Evolutionary conservation across 2,888 invertebrate genomes (phyloP).

Genomic region (Chloromyia formosa): DNA sequence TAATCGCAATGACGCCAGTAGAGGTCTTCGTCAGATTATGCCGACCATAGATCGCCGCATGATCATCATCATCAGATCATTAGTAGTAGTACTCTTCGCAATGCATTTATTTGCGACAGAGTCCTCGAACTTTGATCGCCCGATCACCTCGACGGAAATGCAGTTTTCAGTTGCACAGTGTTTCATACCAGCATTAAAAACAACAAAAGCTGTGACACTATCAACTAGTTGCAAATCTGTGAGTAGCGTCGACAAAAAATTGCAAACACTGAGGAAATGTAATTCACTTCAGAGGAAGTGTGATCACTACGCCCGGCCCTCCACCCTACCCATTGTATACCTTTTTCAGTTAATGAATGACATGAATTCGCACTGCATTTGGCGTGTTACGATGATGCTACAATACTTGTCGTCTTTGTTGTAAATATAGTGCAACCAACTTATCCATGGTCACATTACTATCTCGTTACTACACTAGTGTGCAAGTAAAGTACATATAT

Average conservation of each 20-base stretch:
- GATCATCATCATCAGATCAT: conserved; percentile 14
- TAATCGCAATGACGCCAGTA: conserved; percentile 7
- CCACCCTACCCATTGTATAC: neutral
- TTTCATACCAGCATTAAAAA: neutral
- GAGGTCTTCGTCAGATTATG: conserved; percentile 5
- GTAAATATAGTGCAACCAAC: conserved; percentile 6
- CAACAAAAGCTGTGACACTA: conserved; percentile 2
- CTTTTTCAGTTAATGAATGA: neutral
- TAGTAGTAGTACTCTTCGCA: neutral
- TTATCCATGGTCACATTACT: conserved; percentile 21
- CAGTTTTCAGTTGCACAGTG: conserved; percentile 10
- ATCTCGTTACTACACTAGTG: neutral
- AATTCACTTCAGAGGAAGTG: neutral
- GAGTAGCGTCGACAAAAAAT: conserved; percentile 14
- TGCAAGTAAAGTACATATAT: neutral
- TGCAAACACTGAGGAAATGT: conserved; percentile 5
- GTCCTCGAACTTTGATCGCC: conserved; percentile 32
- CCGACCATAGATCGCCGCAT: neutral
- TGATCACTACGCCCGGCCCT: neutral
- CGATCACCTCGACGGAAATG: conserved; percentile 35
- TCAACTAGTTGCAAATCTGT: neutral
- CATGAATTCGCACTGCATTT: neutral
- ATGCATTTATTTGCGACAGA: neutral
- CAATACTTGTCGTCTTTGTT: conserved; percentile 7
- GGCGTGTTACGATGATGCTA: neutral